A percentile compares a stretch with the other conserved stretches of the same genome.
Conservation (phyloP, 2,113 vertebrate species). For the Nyctereutes procyonoides region DNA sequence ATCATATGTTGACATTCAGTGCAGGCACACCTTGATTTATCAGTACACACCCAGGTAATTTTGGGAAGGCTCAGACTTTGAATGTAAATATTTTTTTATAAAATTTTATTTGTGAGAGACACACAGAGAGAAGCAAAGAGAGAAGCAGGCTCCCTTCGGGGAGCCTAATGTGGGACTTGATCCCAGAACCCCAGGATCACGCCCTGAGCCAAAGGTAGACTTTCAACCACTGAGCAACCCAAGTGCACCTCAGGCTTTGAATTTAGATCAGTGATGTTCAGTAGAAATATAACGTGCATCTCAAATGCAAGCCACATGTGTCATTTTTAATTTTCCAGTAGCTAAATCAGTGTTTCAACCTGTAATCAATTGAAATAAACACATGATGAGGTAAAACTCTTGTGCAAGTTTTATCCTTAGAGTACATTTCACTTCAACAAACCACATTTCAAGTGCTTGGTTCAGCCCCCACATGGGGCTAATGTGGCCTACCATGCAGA, state of each 20-base stretch:
- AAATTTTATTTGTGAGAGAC: too few species aligned
- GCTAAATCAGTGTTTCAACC: background rate
- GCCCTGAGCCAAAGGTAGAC: too few species aligned
- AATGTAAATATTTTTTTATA: too few species aligned
- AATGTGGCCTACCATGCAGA: too few species aligned
- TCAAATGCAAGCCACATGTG: background rate
- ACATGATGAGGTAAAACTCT: background rate
- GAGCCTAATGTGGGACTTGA: too few species aligned
- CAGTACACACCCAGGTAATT: background rate
- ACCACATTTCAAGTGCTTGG: background rate
- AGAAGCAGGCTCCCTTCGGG: too few species aligned
- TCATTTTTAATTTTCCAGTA: background rate
- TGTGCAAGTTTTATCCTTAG: rapidly evolving
- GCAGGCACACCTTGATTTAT: background rate
- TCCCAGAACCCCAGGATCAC: too few species aligned
- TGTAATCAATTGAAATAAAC: background rate
- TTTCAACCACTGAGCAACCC: too few species aligned
- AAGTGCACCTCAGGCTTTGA: background rate
- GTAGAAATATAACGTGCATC: rapidly evolving
- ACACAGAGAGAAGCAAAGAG: too few species aligned
- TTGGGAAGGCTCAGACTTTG: background rate
- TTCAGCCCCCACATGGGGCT: background rate
- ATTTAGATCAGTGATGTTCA: background rate
- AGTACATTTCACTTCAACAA: background rate
- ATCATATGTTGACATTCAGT: background rate